Percentiles rank a stretch among this genome's conserved stretches.
phyloP scores from a whole-genome alignment of 2,888 invertebrate genomes.

The Brachyopa scutellaris region DNA sequence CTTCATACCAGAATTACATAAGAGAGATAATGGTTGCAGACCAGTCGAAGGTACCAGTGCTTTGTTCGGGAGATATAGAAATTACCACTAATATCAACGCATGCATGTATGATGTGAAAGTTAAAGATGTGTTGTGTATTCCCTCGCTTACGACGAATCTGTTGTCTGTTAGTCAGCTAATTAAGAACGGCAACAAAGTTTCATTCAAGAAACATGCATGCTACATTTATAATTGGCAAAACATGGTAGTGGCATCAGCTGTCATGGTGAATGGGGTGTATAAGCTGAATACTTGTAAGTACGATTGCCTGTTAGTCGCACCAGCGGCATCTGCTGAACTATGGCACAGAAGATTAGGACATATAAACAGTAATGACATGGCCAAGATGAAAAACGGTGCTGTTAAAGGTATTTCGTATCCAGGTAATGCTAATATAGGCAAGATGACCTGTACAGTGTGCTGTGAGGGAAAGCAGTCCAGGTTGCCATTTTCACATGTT shows the following conservation, averaged over 20 bases:
- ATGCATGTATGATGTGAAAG: constrained; percentile 1
- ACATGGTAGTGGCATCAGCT: constrained; percentile 11
- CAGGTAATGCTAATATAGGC: neutral
- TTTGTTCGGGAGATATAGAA: constrained; percentile 29
- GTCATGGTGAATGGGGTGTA: constrained; percentile 6
- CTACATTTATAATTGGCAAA: constrained; percentile 3
- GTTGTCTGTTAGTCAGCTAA: constrained; percentile 53
- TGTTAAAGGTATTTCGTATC: constrained; percentile 4
- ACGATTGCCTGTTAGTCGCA: neutral
- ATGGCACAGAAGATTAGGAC: constrained; percentile 22
- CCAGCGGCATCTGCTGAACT: neutral
- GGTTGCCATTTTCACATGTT: neutral
- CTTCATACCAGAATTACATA: constrained; percentile 53
- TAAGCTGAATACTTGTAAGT: neutral
- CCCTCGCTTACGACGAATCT: constrained; percentile 17
- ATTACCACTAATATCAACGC: neutral
- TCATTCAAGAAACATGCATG: neutral
- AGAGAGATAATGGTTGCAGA: constrained; percentile 31
- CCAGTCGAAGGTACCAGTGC: constrained; percentile 12
- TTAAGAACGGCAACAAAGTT: constrained; percentile 16
- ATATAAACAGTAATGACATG: constrained; percentile 4
- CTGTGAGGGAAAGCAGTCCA: constrained; percentile 19
- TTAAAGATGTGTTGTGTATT: constrained; percentile 2
- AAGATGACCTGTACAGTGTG: constrained; percentile 20
- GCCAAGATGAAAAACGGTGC: constrained; percentile 6